A percentile compares a stretch with the other conserved stretches of the same genome.
These are phyloP conservation scores for Centroberyx gerrardi DNA, from an alignment of 2,797 vertebrate species.

Conservation along the genomic window DNA sequence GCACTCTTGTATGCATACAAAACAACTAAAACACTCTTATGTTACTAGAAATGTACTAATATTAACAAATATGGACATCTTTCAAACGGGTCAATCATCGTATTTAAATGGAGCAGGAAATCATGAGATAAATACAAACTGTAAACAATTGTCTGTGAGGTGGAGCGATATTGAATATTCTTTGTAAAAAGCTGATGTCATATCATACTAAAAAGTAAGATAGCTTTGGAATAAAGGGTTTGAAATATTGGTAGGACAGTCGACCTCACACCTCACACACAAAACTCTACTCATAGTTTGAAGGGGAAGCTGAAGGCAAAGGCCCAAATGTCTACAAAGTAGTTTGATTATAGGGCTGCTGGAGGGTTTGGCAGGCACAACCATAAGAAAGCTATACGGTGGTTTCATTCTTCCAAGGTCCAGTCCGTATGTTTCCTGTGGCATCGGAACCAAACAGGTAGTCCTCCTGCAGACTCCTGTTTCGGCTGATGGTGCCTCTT, in stretches of 20 bases:
- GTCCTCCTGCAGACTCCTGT: conserved; percentile 89
- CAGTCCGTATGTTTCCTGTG: conserved; percentile 95
- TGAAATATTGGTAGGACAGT: conserved; percentile 20
- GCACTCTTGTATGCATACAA: conserved; percentile 57
- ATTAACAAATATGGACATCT: conserved; percentile 38
- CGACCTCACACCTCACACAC: conserved; percentile 20
- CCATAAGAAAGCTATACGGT: conserved; percentile 88
- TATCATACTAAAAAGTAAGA: not conserved
- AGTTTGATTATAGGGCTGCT: conserved; percentile 4
- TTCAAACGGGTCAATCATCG: conserved; percentile 2
- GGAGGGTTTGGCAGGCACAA: conserved; percentile 10
- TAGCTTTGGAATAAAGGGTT: conserved; percentile 29
- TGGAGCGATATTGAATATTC: conserved; percentile 11
- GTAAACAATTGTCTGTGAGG: not conserved
- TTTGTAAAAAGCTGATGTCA: conserved; percentile 20
- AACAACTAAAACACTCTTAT: conserved; percentile 39
- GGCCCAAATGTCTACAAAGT: conserved; percentile 26
- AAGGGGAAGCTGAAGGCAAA: conserved; percentile 53
- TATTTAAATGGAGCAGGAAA: conserved; percentile 37
- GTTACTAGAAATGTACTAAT: conserved; percentile 25
- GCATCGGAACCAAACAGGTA: conserved; percentile 88
- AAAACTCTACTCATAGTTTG: conserved; percentile 29
- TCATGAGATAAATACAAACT: not conserved
- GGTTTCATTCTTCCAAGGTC: conserved; percentile 98
- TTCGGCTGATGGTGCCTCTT: conserved; percentile 83